Evolutionary conservation across 2,113 vertebrate genomes (phyloP).

Genomic region (Toxostoma redivivum): DNA sequence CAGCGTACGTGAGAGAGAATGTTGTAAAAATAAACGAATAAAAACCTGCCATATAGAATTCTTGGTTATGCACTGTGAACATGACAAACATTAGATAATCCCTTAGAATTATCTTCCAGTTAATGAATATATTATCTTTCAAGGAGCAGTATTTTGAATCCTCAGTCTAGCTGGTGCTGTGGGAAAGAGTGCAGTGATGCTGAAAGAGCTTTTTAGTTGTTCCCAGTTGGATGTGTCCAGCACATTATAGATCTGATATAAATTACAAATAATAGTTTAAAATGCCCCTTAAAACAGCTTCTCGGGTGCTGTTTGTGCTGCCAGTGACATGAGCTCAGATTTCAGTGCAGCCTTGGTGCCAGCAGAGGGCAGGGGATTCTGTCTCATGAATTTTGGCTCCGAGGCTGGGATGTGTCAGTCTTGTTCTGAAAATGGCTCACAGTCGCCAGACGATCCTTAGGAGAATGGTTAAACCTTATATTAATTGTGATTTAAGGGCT

Average conservation of each 20-base stretch:
- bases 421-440: neutral
- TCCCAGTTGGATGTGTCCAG: neutral
- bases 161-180: neutral
- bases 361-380: slow-evolving; percentile 63
- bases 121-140: slow-evolving; percentile 21
- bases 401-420: neutral
- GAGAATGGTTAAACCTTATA: slow-evolving; percentile 16
- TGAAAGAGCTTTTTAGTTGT: neutral
- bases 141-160: neutral
- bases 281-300: neutral
- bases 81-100: slow-evolving; percentile 32
- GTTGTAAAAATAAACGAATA: neutral
- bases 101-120: neutral
- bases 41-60: neutral
- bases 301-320: neutral
- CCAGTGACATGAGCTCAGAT: neutral
- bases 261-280: neutral
- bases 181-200: neutral
- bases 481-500: slow-evolving; percentile 31
- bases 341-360: neutral
- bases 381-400: neutral
- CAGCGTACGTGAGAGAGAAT: neutral
- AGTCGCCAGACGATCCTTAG: neutral
- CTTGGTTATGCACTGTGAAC: neutral
- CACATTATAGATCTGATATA: neutral